Percentiles rank a stretch among this genome's conserved stretches.
Evolutionary conservation across 2,888 invertebrate species (phyloP).

Genomic region (Epicampocera succincta): DNA sequence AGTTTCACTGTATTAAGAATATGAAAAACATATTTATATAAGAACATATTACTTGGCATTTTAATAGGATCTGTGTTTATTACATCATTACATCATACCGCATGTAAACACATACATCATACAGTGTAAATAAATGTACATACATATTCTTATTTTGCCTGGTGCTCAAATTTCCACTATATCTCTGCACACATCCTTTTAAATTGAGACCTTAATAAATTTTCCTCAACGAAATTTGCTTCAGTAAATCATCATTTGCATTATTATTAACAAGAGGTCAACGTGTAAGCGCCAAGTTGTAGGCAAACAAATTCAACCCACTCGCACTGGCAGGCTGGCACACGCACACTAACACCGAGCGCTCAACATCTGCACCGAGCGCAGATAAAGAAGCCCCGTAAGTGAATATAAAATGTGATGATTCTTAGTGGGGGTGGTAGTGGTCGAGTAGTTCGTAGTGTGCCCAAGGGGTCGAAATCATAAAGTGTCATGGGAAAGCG

Average conservation of each 20-base stretch:
- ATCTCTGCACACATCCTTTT: background rate
- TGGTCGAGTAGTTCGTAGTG: no score
- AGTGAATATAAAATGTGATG: no score
- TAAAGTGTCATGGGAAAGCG: no score
- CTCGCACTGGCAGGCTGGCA: background rate
- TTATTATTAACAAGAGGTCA: conserved; percentile 71
- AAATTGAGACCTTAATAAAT: conserved; percentile 56
- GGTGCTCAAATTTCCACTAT: no score
- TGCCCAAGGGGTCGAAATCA: no score
- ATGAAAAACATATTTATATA: background rate
- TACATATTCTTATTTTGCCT: background rate
- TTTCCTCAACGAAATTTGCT: conserved; percentile 62
- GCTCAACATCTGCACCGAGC: no score
- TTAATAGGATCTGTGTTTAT: conserved; percentile 40
- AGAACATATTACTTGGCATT: conserved; percentile 29
- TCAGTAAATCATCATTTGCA: conserved; percentile 77
- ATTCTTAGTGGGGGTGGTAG: no score
- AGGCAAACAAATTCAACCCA: conserved; percentile 25
- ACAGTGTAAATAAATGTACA: background rate
- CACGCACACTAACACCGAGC: background rate
- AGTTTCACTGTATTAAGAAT: background rate
- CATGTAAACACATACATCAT: background rate
- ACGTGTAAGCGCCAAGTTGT: conserved; percentile 46
- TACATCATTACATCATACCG: conserved; percentile 13
- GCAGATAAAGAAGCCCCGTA: no score